These are phyloP conservation scores for Pachyseris speciosa DNA, from an alignment of 64 coral and sea anemone genomes.

Conservation along the genomic window DNA sequence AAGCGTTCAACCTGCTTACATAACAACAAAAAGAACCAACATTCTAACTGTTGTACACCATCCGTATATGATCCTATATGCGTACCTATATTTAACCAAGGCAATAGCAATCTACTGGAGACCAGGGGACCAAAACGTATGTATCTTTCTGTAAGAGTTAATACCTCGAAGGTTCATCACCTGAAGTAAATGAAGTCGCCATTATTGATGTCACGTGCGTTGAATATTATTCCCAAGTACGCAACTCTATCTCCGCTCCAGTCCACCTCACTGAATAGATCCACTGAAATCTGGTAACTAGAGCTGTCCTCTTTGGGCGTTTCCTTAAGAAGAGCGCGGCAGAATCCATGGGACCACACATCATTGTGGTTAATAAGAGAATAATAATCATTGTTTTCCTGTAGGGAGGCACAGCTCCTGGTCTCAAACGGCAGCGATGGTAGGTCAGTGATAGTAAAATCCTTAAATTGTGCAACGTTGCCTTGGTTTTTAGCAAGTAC, in stretches of 20 bases:
- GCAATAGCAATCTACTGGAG: no score
- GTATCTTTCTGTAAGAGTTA: no score
- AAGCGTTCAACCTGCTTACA: no score
- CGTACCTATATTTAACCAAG: no score
- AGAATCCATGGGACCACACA: background rate
- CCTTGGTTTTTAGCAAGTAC: background rate
- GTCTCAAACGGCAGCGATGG: background rate
- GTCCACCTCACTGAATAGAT: conserved; percentile 10
- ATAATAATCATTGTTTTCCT: background rate
- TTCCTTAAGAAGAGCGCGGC: background rate
- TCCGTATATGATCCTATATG: no score
- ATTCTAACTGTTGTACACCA: no score
- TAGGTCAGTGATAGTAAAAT: background rate
- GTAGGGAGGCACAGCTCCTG: conserved; percentile 1
- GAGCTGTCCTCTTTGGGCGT: background rate
- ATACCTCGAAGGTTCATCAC: background rate
- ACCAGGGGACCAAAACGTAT: no score
- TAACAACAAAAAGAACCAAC: no score
- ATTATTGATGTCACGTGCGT: conserved; percentile 47
- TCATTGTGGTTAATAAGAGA: conserved; percentile 13
- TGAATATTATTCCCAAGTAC: conserved; percentile 29
- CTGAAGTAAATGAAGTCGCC: conserved; percentile 39
- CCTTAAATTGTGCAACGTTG: background rate
- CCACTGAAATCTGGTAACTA: conserved; percentile 36
- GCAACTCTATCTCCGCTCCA: conserved; percentile 17